These are phyloP conservation scores for Myrmecophaga tridactyla DNA, from an alignment of 2,113 vertebrate genomes.

Conservation along the genomic window DNA sequence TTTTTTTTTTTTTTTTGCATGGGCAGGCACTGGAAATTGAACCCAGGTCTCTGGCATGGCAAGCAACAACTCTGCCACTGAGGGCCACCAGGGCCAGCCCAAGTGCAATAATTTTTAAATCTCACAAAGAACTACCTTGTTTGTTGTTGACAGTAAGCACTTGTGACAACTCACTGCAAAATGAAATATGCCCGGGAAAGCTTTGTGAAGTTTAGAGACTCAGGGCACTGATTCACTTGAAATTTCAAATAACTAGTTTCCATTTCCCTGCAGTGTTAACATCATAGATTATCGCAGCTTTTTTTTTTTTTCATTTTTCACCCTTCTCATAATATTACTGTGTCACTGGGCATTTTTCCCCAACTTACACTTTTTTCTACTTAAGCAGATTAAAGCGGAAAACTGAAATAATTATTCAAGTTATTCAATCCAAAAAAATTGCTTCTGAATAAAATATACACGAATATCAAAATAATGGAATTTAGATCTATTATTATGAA, in stretches of 20 bases:
- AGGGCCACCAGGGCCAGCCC: too few relatives aligned
- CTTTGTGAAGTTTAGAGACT: neutral
- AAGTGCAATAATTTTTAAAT: slow-evolving; percentile 13
- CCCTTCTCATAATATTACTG: neutral
- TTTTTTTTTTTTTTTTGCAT: too few relatives aligned
- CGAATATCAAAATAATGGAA: slow-evolving; percentile 56
- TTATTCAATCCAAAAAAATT: slow-evolving; percentile 59
- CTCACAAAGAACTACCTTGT: neutral
- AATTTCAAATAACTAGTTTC: slow-evolving; percentile 35
- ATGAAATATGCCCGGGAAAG: slow-evolving; percentile 34
- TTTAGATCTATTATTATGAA: slow-evolving; percentile 23
- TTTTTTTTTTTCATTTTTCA: slow-evolving; percentile 59
- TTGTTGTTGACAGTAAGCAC: slow-evolving; percentile 7
- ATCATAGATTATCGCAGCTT: neutral
- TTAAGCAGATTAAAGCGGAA: slow-evolving; percentile 28
- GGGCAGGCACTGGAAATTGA: too few relatives aligned
- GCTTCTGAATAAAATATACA: slow-evolving; percentile 50
- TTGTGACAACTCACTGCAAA: slow-evolving; percentile 16
- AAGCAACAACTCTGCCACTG: too few relatives aligned
- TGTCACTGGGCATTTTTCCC: neutral
- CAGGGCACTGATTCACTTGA: slow-evolving; percentile 1
- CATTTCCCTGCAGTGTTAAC: slow-evolving; percentile 1
- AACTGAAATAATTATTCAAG: slow-evolving; percentile 44
- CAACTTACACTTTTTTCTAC: slow-evolving; percentile 24
- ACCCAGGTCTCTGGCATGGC: too few relatives aligned